Conservation (phyloP, 2,888 invertebrate genomes). For the Yponomeuta sedellus region DNA sequence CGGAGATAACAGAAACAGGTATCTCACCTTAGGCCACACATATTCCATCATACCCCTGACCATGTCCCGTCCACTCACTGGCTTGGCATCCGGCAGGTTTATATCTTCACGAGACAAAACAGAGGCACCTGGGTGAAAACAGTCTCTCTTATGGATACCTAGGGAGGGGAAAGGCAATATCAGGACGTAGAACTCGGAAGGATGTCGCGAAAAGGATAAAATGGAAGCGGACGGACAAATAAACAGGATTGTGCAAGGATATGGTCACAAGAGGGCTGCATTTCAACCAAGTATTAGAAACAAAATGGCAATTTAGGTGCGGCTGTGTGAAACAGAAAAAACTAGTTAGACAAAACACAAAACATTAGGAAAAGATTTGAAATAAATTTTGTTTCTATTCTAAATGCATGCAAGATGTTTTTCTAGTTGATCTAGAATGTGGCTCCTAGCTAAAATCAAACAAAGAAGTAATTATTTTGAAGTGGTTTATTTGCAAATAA, state of each 20-base stretch:
- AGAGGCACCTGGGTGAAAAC: constrained; percentile 94
- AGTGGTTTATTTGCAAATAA: too few relatives aligned
- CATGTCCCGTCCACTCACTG: constrained; percentile 86
- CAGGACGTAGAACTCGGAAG: constrained; percentile 31
- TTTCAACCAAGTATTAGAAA: constrained; percentile 62
- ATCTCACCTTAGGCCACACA: constrained; percentile 93
- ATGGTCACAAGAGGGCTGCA: constrained; percentile 48
- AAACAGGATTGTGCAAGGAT: constrained; percentile 17
- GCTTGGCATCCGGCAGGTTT: constrained; percentile 74
- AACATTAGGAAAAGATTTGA: neutral
- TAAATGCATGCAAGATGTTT: neutral
- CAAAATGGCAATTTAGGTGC: constrained; percentile 11
- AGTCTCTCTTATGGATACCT: constrained; percentile 82
- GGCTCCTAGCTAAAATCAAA: too few relatives aligned
- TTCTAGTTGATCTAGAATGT: too few relatives aligned
- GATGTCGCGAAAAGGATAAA: constrained; percentile 21
- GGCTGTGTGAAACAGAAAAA: neutral
- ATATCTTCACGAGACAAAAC: constrained; percentile 80
- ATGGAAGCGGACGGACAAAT: constrained; percentile 21
- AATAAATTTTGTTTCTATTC: neutral
- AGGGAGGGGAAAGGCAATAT: constrained; percentile 42
- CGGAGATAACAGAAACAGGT: neutral
- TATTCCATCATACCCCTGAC: constrained; percentile 91
- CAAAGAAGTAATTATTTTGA: too few relatives aligned
- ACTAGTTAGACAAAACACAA: neutral